Evolutionary conservation across 2,888 invertebrate species (phyloP).

Genomic region (Therioaphis trifolii): DNA sequence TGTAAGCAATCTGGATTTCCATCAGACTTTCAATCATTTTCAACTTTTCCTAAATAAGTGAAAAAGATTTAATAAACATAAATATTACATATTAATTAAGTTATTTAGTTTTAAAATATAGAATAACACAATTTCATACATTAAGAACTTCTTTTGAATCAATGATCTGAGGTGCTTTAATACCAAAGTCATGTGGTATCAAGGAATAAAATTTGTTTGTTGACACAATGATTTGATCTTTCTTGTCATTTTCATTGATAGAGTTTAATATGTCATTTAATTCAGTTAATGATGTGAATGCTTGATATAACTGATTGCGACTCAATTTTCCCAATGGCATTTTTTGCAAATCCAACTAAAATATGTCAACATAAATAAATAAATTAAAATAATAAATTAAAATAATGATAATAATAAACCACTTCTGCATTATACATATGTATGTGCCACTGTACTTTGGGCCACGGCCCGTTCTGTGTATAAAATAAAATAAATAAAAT

Average conservation of each 20-base stretch:
- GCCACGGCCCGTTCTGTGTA: no score
- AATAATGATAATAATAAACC: no score
- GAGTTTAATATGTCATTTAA: slow-evolving; percentile 72
- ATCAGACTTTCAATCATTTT: slow-evolving; percentile 92
- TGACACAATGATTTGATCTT: slow-evolving; percentile 79
- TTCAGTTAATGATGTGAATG: slow-evolving; percentile 83
- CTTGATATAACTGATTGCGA: slow-evolving; percentile 86
- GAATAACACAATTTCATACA: slow-evolving; percentile 67
- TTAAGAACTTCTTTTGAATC: slow-evolving; percentile 81
- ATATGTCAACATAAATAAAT: not conserved
- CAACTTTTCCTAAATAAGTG: slow-evolving; percentile 72
- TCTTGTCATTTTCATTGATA: slow-evolving; percentile 69
- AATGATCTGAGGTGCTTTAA: slow-evolving; percentile 83
- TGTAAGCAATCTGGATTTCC: slow-evolving; percentile 96
- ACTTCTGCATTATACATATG: no score
- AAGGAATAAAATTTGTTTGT: slow-evolving; percentile 95
- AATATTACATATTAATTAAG: not conserved
- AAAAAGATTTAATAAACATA: not conserved
- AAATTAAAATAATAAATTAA: not conserved
- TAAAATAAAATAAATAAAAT: not conserved
- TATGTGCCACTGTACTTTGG: no score
- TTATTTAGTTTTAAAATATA: not conserved
- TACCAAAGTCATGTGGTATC: slow-evolving; percentile 94
- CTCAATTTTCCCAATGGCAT: slow-evolving; percentile 98
- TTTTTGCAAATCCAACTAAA: slow-evolving; percentile 82